phyloP scores from a whole-genome alignment of 2,888 invertebrate species.

The Amiota communis region DNA sequence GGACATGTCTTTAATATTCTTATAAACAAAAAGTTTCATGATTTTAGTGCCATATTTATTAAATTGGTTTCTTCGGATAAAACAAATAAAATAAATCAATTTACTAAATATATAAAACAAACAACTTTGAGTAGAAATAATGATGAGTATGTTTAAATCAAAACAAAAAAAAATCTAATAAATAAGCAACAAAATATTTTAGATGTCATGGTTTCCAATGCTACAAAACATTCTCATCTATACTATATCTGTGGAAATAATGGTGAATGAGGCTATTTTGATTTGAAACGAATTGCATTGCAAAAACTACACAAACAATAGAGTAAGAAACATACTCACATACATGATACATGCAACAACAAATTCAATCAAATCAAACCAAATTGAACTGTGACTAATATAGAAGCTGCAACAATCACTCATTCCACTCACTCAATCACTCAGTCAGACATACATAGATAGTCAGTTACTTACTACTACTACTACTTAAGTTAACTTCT shows the following conservation, averaged over 20 bases:
- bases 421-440: neutral
- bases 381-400: neutral
- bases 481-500: too few species aligned
- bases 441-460: neutral
- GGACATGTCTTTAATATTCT: too few species aligned
- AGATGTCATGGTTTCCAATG: conserved; percentile 1
- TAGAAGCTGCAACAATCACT: conserved; percentile 12
- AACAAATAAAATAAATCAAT: too few species aligned
- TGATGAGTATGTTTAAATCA: too few species aligned
- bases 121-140: too few species aligned
- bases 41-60: too few species aligned
- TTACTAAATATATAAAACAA: too few species aligned
- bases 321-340: neutral
- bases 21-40: too few species aligned
- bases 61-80: too few species aligned
- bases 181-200: neutral
- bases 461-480: too few species aligned
- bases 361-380: neutral
- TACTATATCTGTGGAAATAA: conserved; percentile 45
- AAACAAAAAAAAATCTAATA: too few species aligned
- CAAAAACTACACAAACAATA: conserved; percentile 1
- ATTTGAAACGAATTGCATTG: neutral
- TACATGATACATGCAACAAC: neutral
- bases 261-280: neutral
- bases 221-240: conserved; percentile 53